phyloP scores from a whole-genome alignment of 2,113 vertebrate genomes.

The Lamprotornis superbus region DNA sequence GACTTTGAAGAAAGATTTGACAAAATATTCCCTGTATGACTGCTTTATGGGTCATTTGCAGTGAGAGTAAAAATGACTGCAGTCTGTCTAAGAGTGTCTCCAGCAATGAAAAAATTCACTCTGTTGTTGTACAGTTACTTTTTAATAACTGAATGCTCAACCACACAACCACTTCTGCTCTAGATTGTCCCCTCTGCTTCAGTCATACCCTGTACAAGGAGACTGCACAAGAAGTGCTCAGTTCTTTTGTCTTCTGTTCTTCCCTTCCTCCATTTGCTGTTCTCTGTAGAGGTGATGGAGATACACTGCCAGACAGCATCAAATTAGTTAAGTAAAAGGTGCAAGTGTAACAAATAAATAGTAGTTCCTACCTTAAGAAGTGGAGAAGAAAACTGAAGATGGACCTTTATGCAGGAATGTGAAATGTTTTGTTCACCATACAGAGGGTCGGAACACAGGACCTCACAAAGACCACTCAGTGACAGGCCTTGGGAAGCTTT shows the following conservation, averaged over 20 bases:
- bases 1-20: background rate
- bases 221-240: background rate
- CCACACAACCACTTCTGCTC: background rate
- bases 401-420: background rate
- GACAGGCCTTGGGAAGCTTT: background rate
- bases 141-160: background rate
- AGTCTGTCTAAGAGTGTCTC: background rate
- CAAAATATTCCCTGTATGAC: background rate
- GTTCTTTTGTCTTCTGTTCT: background rate
- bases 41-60: background rate
- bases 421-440: background rate
- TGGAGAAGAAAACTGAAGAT: background rate
- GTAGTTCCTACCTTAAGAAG: background rate
- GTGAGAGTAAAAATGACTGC: background rate
- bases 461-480: background rate
- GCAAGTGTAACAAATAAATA: background rate
- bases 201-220: background rate
- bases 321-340: background rate
- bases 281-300: background rate
- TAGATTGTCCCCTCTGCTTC: background rate
- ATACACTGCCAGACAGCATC: background rate
- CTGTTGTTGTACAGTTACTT: background rate
- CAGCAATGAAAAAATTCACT: background rate
- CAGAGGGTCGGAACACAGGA: fast-evolving
- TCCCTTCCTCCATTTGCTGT: background rate